Conservation (phyloP, 2,888 invertebrate species). For the Orthonevra nobilis region DNA sequence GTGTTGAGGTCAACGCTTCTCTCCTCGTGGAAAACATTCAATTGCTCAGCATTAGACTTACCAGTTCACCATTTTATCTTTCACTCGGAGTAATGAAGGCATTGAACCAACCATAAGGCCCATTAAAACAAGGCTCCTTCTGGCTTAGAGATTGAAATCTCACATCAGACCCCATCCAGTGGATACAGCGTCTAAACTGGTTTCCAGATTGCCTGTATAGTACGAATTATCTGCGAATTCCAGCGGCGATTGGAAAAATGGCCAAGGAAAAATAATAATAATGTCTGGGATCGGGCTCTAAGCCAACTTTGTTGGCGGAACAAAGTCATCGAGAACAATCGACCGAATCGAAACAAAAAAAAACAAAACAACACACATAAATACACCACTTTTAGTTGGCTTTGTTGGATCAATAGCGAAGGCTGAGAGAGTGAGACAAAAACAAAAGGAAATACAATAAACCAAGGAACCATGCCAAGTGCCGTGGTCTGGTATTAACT, state of each 20-base stretch:
- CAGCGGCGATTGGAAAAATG: background rate
- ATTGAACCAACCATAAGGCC: constrained; percentile 65
- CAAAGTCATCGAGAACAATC: background rate
- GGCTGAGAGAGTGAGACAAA: constrained; percentile 3
- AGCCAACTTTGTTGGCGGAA: background rate
- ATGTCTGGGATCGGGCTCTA: constrained; percentile 1
- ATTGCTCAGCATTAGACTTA: too few species aligned
- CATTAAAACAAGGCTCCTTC: constrained; percentile 38
- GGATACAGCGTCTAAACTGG: constrained; percentile 42
- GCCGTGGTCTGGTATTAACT: constrained; percentile 27
- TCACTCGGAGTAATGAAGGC: constrained; percentile 32
- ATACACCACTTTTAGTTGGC: too few species aligned
- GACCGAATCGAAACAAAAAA: constrained; percentile 7
- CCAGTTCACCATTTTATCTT: constrained; percentile 56
- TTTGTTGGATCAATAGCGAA: constrained; percentile 34
- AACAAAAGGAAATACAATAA: constrained; percentile 41
- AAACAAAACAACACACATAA: background rate
- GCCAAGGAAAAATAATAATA: constrained; percentile 3
- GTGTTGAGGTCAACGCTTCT: too few species aligned
- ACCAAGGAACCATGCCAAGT: constrained; percentile 58
- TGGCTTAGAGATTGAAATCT: constrained; percentile 49
- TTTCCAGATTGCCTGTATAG: background rate
- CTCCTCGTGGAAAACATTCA: too few species aligned
- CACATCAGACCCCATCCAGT: constrained; percentile 35
- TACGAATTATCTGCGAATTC: constrained; percentile 7